Base-by-base conservation (phyloP, 1,140 invertebrate genomes). In the Aphis craccivora region DNA sequence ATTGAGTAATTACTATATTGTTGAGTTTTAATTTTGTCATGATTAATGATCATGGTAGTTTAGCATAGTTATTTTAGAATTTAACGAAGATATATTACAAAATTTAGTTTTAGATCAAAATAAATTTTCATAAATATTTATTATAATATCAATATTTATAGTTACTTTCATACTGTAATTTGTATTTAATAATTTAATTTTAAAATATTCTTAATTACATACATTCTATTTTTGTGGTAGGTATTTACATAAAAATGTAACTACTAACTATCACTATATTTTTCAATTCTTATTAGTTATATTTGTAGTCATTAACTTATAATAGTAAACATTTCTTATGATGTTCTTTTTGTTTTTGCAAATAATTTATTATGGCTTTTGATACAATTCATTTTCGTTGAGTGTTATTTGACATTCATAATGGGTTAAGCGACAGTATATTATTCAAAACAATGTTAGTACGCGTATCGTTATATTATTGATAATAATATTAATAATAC, bases 101-200 rank as follows among this genome's bases (percentile, higher is more conserved):
- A 76, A 76, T 76, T 76, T 35, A n/a, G 14, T 18, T 76, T 76
- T 76, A n/a, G 1, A 76, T 76, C 60, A 76, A 76, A 60, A 76
- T 5, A 76, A 76, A 76, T 76, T n/a, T 76, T 76, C 60, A 76
- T 76, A n/a, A 76, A 76, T 76, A 76, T 76, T n/a, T 76, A 76
- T 76, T 76, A n/a, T n/a, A 76, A n/a, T n/a, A 76, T 76, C 18
- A n/a, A 0, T 5, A n/a, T 76, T 76, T 76, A 18, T 6, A 76
- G 14, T 76, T 76, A n/a, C 18, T 30, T 18, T n/a, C 14, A 67
- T 14, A 67, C 8, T 67, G 5, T 67, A 67, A n/a, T 76, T n/a
- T n/a, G 4, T 18, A 76, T 76, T 76, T 76, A 76, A 76, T 76
- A 76, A n/a, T n/a, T 76, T 76, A n/a, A 76, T 76, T 76, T n/a